Percentiles rank a stretch among this genome's conserved stretches.
Evolutionary conservation across 2,888 invertebrate genomes (phyloP).

Genomic region (Lasioglossum oenotherae): DNA sequence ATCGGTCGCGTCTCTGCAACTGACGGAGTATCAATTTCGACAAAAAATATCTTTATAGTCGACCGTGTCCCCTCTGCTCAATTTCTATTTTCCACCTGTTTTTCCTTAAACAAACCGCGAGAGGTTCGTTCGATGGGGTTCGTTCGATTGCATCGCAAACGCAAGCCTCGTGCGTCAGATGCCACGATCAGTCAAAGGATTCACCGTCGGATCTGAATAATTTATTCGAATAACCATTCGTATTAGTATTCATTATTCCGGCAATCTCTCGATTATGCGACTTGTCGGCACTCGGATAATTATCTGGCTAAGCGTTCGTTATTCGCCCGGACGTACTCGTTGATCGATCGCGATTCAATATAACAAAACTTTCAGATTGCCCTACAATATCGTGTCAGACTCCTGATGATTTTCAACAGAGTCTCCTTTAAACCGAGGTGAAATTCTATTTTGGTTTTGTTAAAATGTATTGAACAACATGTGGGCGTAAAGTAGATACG

Average conservation of each 20-base stretch:
- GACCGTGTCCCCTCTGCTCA: too few relatives aligned
- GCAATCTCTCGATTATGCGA: conserved; percentile 58
- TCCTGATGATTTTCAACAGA: too few relatives aligned
- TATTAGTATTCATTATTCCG: conserved; percentile 71
- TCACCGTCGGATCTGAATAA: conserved; percentile 62
- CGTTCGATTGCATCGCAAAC: neutral
- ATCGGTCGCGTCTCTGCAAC: conserved; percentile 65
- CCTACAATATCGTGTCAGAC: too few relatives aligned
- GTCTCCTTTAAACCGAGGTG: too few relatives aligned
- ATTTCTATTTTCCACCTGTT: neutral
- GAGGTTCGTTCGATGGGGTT: neutral
- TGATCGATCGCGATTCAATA: conserved; percentile 56
- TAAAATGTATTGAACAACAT: too few relatives aligned
- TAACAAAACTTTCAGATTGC: too few relatives aligned
- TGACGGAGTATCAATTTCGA: conserved; percentile 57
- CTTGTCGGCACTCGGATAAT: conserved; percentile 66
- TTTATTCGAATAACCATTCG: conserved; percentile 63
- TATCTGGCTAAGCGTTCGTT: conserved; percentile 67
- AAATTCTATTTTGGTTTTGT: too few relatives aligned
- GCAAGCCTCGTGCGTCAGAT: neutral
- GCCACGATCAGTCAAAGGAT: conserved; percentile 59
- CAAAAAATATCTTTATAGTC: conserved; percentile 48
- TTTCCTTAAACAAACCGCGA: neutral
- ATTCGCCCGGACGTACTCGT: conserved; percentile 42
- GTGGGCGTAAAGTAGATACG: too few relatives aligned